phyloP scores from a whole-genome alignment of 2,113 vertebrate genomes.

The Lepus americanus region DNA sequence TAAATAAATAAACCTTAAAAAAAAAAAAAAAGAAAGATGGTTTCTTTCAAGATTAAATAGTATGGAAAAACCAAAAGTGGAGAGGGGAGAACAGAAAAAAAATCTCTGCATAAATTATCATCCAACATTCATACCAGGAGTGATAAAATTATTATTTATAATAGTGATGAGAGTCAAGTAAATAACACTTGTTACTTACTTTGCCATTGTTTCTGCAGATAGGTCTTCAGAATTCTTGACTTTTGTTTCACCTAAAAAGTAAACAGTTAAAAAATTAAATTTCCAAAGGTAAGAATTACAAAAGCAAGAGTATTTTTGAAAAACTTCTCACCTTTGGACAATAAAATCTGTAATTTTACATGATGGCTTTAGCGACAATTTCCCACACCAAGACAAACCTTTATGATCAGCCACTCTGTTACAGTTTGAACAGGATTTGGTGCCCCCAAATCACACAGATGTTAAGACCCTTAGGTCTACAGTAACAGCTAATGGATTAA shows the following conservation, averaged over 20 bases:
- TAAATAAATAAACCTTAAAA: too few relatives aligned
- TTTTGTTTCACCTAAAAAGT: conserved; percentile 94
- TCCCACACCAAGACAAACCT: conserved; percentile 34
- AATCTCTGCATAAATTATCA: neutral
- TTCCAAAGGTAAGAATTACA: conserved; percentile 45
- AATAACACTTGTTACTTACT: conserved; percentile 88
- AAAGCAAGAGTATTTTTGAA: conserved; percentile 45
- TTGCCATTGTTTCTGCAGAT: conserved; percentile 98
- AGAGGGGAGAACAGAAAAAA: conserved; percentile 22
- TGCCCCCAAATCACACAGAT: too few relatives aligned
- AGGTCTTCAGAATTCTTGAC: conserved; percentile 96
- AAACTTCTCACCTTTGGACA: neutral
- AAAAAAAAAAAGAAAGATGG: too few relatives aligned
- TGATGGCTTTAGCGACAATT: conserved; percentile 31
- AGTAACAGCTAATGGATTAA: too few relatives aligned
- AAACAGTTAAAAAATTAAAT: conserved; percentile 64
- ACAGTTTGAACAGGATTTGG: too few relatives aligned
- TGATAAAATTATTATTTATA: conserved; percentile 36
- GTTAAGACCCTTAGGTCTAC: too few relatives aligned
- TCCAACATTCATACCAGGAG: conserved; percentile 27
- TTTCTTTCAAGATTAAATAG: conserved; percentile 54
- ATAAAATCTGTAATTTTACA: conserved; percentile 38
- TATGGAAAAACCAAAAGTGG: conserved; percentile 30
- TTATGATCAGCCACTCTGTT: neutral
- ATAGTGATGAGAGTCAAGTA: neutral